phyloP scores from a whole-genome alignment of 2,113 vertebrate genomes.

The Sprattus sprattus region DNA sequence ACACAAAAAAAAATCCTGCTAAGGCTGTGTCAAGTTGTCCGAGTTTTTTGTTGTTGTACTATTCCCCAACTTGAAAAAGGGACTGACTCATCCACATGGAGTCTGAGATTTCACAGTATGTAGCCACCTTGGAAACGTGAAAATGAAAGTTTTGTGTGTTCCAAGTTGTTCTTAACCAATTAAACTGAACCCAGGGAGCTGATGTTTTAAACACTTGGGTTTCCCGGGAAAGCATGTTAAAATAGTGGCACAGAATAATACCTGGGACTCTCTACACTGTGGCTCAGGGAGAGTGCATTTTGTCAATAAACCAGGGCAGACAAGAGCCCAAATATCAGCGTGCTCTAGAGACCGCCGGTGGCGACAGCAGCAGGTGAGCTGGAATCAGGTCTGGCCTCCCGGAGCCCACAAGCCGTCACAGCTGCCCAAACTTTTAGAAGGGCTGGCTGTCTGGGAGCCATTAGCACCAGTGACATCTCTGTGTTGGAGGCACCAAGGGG shows the following conservation, averaged over 20 bases:
- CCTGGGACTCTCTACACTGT: background rate
- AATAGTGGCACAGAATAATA: background rate
- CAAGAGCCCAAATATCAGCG: conserved; percentile 30
- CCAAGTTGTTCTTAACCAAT: background rate
- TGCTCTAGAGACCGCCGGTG: conserved; percentile 19
- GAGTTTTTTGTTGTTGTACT: too few species aligned
- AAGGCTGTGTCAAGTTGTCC: too few species aligned
- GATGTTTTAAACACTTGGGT: background rate
- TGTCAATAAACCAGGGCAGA: conserved; percentile 18
- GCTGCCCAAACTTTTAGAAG: background rate
- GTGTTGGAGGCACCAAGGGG: conserved; percentile 35
- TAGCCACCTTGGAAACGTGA: background rate
- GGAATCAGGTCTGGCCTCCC: conserved; percentile 3
- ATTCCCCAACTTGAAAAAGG: too few species aligned
- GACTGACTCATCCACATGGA: too few species aligned
- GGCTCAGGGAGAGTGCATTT: conserved; percentile 26
- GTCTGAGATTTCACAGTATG: background rate
- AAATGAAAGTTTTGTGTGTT: background rate
- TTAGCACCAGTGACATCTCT: conserved; percentile 37
- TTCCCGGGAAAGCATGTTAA: background rate
- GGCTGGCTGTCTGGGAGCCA: conserved; percentile 9
- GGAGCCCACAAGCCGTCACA: background rate
- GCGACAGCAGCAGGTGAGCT: conserved; percentile 26
- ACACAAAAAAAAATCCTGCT: background rate
- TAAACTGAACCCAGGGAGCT: background rate